Percentiles rank a stretch among this genome's conserved stretches.
phyloP scores from a whole-genome alignment of 2,113 vertebrate genomes.

The Martes martes region DNA sequence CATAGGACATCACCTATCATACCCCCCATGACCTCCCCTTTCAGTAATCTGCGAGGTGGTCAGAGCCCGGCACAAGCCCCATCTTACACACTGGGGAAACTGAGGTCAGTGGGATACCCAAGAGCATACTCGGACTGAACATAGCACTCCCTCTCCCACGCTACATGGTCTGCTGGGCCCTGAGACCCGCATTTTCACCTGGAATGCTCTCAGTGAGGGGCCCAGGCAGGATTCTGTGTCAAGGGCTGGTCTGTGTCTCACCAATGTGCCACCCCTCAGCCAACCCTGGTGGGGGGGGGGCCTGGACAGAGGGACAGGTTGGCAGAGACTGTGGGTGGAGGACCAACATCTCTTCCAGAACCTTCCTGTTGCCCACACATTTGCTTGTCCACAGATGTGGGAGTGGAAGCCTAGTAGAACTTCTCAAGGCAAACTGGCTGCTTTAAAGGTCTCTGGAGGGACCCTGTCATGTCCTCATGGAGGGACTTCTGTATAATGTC shows the following conservation, averaged over 20 bases:
- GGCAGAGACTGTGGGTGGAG: background rate
- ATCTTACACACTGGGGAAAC: background rate
- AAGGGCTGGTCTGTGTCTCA: background rate
- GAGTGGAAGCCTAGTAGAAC: background rate
- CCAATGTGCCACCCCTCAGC: background rate
- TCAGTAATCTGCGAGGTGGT: background rate
- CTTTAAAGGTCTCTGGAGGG: background rate
- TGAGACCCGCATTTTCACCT: background rate
- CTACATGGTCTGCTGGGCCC: background rate
- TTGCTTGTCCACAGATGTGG: background rate
- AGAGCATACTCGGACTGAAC: background rate
- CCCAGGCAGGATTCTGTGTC: background rate
- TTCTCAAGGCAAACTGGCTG: background rate
- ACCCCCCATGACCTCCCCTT: background rate
- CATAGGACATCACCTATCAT: background rate
- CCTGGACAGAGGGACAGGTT: background rate
- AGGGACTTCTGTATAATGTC: background rate
- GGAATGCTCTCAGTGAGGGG: background rate
- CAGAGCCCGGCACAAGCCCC: background rate
- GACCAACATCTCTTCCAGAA: background rate
- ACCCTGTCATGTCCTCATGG: background rate
- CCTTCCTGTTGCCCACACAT: background rate
- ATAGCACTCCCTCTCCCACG: background rate
- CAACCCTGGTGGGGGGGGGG: background rate
- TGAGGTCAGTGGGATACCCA: background rate